These are phyloP conservation scores for Micronycteris hirsuta DNA, from an alignment of 2,113 vertebrate genomes.

Conservation along the genomic window DNA sequence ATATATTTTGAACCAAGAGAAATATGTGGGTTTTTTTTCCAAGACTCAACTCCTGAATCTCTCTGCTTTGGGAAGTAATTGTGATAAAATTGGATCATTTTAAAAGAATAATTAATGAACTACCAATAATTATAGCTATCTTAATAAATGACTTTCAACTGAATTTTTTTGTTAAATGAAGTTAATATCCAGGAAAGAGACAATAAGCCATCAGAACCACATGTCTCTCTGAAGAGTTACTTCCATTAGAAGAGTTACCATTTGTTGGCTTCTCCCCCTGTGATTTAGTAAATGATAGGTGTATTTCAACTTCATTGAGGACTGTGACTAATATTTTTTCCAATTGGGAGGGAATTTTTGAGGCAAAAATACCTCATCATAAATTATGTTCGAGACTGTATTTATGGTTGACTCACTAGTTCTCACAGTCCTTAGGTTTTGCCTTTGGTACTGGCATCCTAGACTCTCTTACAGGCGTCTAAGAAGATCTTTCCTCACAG, in stretches of 20 bases:
- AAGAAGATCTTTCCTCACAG: background rate
- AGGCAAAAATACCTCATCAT: background rate
- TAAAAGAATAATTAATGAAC: background rate
- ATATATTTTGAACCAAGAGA: background rate
- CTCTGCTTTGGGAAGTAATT: background rate
- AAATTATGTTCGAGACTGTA: background rate
- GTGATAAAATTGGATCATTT: background rate
- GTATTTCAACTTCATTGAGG: background rate
- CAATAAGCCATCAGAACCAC: background rate
- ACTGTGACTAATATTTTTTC: background rate
- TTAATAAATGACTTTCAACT: constrained; percentile 4
- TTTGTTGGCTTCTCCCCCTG: background rate
- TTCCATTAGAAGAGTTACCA: background rate
- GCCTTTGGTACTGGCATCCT: background rate
- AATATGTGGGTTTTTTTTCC: background rate
- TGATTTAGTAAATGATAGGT: background rate
- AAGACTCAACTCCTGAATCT: background rate
- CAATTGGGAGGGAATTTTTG: background rate
- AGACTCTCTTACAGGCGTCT: background rate
- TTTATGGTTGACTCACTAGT: background rate
- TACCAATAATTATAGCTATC: background rate
- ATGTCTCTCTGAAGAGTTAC: background rate
- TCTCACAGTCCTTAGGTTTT: background rate
- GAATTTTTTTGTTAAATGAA: constrained; percentile 47
- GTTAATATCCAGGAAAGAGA: constrained; percentile 44